phyloP scores from a whole-genome alignment of 2,888 invertebrate species.

The Perizoma affinitatum region DNA sequence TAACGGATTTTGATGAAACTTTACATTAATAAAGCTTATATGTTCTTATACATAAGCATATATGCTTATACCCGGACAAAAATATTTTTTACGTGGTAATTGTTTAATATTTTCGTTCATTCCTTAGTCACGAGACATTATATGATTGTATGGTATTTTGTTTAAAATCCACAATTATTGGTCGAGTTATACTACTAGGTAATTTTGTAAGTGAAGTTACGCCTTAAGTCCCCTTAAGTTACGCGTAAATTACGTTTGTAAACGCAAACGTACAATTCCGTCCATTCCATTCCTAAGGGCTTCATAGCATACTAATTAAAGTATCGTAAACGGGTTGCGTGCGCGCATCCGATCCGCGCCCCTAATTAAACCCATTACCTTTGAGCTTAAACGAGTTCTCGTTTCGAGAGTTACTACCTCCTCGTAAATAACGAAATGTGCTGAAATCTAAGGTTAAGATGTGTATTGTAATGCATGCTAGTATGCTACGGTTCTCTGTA shows the following conservation, averaged over 20 bases:
- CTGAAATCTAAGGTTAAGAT: background rate
- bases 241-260: constrained; percentile 17
- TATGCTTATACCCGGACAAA: too few relatives aligned
- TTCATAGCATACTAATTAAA: constrained; percentile 47
- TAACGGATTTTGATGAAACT: too few relatives aligned
- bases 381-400: constrained; percentile 29
- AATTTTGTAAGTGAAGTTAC: background rate
- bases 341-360: constrained; percentile 40
- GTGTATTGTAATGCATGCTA: too few relatives aligned
- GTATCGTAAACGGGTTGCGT: constrained; percentile 46
- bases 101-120: too few relatives aligned
- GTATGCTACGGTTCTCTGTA: too few relatives aligned
- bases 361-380: constrained; percentile 46
- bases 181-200: too few relatives aligned
- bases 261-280: constrained; percentile 37
- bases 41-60: too few relatives aligned
- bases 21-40: too few relatives aligned
- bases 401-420: constrained; percentile 8
- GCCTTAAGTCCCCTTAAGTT: background rate
- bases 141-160: too few relatives aligned
- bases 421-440: background rate
- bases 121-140: too few relatives aligned
- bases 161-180: too few relatives aligned
- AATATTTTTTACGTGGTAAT: too few relatives aligned
- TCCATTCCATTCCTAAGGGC: constrained; percentile 33